Evolutionary conservation across 2,888 invertebrate genomes (phyloP), one percentile per base, ranked within the genome.

Genomic region (Ceraclea dissimilis): DNA sequence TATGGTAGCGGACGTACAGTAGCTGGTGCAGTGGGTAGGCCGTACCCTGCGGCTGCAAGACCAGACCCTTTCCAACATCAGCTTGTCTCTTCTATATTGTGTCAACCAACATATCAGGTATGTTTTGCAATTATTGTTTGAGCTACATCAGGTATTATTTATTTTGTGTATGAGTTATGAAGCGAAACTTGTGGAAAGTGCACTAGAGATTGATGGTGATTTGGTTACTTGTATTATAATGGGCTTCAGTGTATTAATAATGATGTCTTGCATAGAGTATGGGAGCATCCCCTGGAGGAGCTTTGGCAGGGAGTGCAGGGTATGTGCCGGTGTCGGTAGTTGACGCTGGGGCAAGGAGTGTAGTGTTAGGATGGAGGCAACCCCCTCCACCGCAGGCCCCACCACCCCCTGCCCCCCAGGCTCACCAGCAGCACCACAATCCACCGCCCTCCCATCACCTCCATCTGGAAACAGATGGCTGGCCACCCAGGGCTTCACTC

Each of bases 281-380:
- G 2, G 62, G 61, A 26, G 56, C 54, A 31, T 62, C 63, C 17
- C 63, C 58, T 19, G 62, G 61, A 52, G 52, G 60, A 19, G 57
- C 59, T 1, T 33, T 60, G 13, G 69, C 63, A 8, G 66, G 65
- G 8, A 54, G 58, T 17, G 64, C 67, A 33, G 75, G 73, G 63
- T 93, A 94, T 72, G 93, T 85, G 64, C 93, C 95, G 31, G 94
- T 95, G 52, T 94, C 94, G 51, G 92, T 95, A 79, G 91, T 95
- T 50, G 91, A 91, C 66, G 92, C 90, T 63, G 84, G 85, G 62
- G 88, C 56, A 6, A 52, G 91, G 89, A 67, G 92, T 89, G 64
- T 84, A 84, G 69, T 76, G 64, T 68, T 59, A 73, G 78, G 39
- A 69, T 76, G 64, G 74, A 74, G 54, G 71, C 71, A 66, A 76